Percentiles rank a stretch among this genome's conserved stretches.
These are phyloP conservation scores for Drosophila merina DNA, from an alignment of 2,888 invertebrate species.

Conservation along the genomic window DNA sequence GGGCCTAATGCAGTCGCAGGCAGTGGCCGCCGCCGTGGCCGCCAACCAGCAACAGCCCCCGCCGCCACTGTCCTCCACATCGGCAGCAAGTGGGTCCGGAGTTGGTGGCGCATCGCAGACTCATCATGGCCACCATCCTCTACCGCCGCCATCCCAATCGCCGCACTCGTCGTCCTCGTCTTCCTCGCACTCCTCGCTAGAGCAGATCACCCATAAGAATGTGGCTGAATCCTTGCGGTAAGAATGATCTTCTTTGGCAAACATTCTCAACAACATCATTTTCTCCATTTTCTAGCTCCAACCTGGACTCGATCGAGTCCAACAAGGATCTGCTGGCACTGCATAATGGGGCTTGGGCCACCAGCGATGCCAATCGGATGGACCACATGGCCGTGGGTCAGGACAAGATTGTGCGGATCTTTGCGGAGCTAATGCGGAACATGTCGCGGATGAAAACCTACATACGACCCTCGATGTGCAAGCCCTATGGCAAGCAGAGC, in stretches of 20 bases:
- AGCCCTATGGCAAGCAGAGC: slow-evolving; percentile 95
- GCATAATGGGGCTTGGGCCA: slow-evolving; percentile 88
- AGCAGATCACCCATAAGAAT: slow-evolving; percentile 80
- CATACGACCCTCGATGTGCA: slow-evolving; percentile 94
- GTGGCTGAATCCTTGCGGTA: slow-evolving; percentile 80
- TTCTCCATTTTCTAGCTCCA: slow-evolving; percentile 68
- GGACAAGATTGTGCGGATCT: slow-evolving; percentile 93
- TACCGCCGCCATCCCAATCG: slow-evolving; percentile 81
- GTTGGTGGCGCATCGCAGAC: slow-evolving; percentile 37
- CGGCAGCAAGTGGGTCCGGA: slow-evolving; percentile 45
- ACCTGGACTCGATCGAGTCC: slow-evolving; percentile 83
- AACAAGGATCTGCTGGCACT: slow-evolving; percentile 88
- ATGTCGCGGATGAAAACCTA: slow-evolving; percentile 95
- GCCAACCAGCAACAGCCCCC: slow-evolving; percentile 66
- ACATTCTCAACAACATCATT: background rate
- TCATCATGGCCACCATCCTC: slow-evolving; percentile 65
- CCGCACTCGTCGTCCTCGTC: slow-evolving; percentile 76
- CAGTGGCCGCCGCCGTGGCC: slow-evolving; percentile 79
- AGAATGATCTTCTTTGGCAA: slow-evolving; percentile 11
- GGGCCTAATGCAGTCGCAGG: slow-evolving; percentile 80
- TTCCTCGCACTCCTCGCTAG: slow-evolving; percentile 76
- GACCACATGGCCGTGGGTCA: slow-evolving; percentile 87
- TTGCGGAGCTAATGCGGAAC: slow-evolving; percentile 94
- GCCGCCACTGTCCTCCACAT: slow-evolving; percentile 49
- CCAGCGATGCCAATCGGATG: slow-evolving; percentile 66